Percentiles rank a stretch among this genome's conserved stretches.
Conservation (phyloP, 2,113 vertebrate genomes). For the Uria aalge region DNA sequence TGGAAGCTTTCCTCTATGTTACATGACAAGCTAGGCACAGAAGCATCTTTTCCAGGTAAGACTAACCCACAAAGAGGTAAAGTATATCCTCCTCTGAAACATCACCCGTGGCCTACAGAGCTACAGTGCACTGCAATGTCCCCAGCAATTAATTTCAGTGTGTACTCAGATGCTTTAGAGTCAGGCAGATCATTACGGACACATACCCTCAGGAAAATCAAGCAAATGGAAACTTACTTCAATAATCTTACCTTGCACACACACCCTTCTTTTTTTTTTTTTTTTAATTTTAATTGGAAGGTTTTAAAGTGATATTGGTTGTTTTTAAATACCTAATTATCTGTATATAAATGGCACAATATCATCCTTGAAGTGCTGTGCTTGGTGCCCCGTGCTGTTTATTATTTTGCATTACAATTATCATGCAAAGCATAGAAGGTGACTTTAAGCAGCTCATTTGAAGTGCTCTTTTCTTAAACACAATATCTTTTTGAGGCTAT, state of each 20-base stretch:
- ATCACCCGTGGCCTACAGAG: background rate
- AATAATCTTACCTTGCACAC: constrained; percentile 49
- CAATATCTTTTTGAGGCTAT: constrained; percentile 69
- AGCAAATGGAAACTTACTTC: constrained; percentile 56
- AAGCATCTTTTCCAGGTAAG: background rate
- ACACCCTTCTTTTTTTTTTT: background rate
- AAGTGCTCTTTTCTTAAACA: constrained; percentile 53
- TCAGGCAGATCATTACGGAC: background rate
- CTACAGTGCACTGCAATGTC: background rate
- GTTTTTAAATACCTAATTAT: constrained; percentile 74
- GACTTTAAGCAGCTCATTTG: constrained; percentile 73
- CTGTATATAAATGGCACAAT: constrained; percentile 62
- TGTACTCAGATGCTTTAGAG: constrained; percentile 19
- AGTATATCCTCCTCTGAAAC: background rate
- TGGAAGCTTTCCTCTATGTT: background rate
- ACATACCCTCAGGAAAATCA: constrained; percentile 4
- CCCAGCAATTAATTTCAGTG: background rate
- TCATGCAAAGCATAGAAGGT: constrained; percentile 72
- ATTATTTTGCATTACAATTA: constrained; percentile 74
- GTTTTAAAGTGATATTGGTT: constrained; percentile 64
- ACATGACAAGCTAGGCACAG: background rate
- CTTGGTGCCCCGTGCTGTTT: constrained; percentile 54
- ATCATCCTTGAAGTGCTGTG: constrained; percentile 53
- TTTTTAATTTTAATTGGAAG: constrained; percentile 55
- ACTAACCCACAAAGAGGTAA: background rate